Evolutionary conservation across 2,888 invertebrate species (phyloP), one percentile per base, ranked within the genome.

Genomic region (Mythimna loreyi): DNA sequence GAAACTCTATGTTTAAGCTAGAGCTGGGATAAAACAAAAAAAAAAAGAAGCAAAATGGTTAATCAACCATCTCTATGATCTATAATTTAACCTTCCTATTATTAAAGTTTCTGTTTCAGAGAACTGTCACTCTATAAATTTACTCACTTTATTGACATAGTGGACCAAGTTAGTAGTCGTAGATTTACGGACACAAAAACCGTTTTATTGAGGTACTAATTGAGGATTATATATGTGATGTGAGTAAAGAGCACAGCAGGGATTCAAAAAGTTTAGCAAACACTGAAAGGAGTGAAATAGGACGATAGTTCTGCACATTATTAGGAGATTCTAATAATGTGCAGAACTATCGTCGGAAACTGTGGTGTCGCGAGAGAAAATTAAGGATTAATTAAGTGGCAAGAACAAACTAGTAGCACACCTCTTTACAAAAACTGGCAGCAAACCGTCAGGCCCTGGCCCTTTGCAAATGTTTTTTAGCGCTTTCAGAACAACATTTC

Each of bases 361-460:
- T 33, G 19, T 11, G 25, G n/a, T n/a, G 33, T 49, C n/a, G 16
- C n/a, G 16, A 60, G 23, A 16, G 60, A 67, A n/a, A 11, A 1
- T 60, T 67, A 21, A 36, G 55, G 19, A 40, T 63, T 21, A 63
- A 9, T 16, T 40, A 23, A 49, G 56, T 16, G 33, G 63, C 45
- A 47, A 23, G 7, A 33, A 21, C 16, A 64, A 19, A 33, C n/a
- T 57, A 23, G 11, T 11, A n/a, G n/a, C n/a, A 23, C n/a, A 49
- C 13, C 16, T 28, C 9, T 57, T 55, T 16, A 63, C 23, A 55
- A 45, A 63, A 13, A 63, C 3, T 13, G 33, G 13, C 7, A 16
- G 63, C 16, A 63, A 28, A 28, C 45, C 19, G 1, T 33, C 33
- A 8, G 23, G 33, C 23, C 16, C 45, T 7, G 25, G 19, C 3